Base-by-base conservation (phyloP, 2,113 vertebrate genomes). In the Dendrocopos noguchii region DNA sequence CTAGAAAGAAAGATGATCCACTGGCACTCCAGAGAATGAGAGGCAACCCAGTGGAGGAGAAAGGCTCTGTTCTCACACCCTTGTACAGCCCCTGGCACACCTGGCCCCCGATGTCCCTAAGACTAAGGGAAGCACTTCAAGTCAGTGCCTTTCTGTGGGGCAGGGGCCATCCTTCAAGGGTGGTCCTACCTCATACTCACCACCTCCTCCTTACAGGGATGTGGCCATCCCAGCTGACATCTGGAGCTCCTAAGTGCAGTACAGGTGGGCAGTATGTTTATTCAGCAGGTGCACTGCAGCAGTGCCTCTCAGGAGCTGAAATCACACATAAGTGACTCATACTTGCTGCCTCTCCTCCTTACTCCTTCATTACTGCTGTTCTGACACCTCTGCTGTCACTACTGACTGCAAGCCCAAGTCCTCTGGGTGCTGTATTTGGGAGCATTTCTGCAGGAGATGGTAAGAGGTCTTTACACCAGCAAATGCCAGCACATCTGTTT, bases 191-290 rank as follows among this genome's bases (percentile, higher is more conserved):
- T 52, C 50, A 52, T 13, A 52, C 50, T 24, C 50, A 25, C 21
- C 21, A 24, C 50, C 22, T 52, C 50, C 7, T 25, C 50, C 50
- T 12, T 12, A 25, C 12, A 7, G 52, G 5, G 3, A 5, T 42
- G 10, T 63, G 64, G 39, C 33, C 28, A 34, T 52, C 22, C 14
- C 21, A 57, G 3, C 27, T 66, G 52, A 24, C 3, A 18, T 15
- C 46, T 28, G 63, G 25, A 9, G 12, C n/a, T 84, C 16, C 47
- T 24, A 21, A 53, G 20, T 7, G 8, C 28, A n/a, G 19, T 15
- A n/a, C 13, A 44, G 44, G 31, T 0, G 0, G 36, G 18, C 10
- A 20, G 12, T 11, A 1, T 15, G 20, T 83, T 79, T 61, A 46
- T 46, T 66, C 61, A 79, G 33, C 57, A 46, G 19, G 28, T 59